Base-by-base conservation (phyloP, 2,797 vertebrate species). In the Rhincodon typus region DNA sequence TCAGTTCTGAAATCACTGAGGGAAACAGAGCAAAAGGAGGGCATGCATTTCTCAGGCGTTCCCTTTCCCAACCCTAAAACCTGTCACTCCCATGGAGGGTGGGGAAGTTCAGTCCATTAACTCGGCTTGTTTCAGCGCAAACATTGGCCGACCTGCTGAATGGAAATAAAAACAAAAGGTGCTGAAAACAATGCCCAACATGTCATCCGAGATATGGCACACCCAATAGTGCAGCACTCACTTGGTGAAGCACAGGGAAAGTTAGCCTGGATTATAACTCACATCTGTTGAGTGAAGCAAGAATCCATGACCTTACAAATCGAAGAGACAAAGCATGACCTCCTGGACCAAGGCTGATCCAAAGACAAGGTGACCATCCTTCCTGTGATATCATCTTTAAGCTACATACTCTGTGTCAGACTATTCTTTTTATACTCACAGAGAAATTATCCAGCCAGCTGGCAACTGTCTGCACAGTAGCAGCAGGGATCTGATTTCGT, bases 381-480 rank as follows among this genome's bases (percentile, higher is more conserved):
- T 67, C 50, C 17, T 66, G 27, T 21, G 62, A 30, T 66, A 15
- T 23, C 23, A 21, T 21, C 19, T 95, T 79, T 79, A 74, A 53
- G 70, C 0, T 15, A 23, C 53, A 34, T 84, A 25, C 0, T 82
- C 13, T 38, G 57, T 25, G 42, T 95, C 5, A 50, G 1, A 6
- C 30, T 1, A 74, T 15, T 62, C 15, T 74, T 53, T 1, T 0
- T 79, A 8, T 94, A 97, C 98, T 98, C 96, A 99, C 98, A 97
- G 97, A 96, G 53, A 97, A 97, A 96, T 97, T 97, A 96, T 97
- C 97, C 96, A 99, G 97, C 98, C 98, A 98, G 34, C 97, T 97
- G 21, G 97, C 96, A 96, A 99, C 97, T 96, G 97, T 97, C 38
- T 97, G 84, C 25, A 97, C 98, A 12, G 98, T 98, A 79, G 98